Conservation (phyloP, 2,797 vertebrate genomes). For the Garrulus glandarius region DNA sequence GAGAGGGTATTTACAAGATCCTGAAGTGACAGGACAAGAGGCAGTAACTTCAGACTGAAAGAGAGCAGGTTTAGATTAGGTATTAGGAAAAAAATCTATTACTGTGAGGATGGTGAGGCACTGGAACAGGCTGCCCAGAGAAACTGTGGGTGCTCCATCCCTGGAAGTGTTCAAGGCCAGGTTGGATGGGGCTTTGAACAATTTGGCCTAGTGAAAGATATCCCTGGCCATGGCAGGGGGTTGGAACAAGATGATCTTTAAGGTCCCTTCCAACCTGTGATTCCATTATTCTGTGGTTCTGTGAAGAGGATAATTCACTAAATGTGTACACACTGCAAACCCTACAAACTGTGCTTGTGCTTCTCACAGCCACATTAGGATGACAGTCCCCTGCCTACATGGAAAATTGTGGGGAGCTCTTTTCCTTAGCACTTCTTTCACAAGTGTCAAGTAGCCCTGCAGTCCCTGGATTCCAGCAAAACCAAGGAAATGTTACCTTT, state of each 20-base stretch:
- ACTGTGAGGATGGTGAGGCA: background rate
- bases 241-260: background rate
- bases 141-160: background rate
- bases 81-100: background rate
- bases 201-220: background rate
- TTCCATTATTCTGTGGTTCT: background rate
- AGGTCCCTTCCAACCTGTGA: background rate
- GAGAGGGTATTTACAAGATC: background rate
- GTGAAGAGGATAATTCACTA: background rate
- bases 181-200: rapidly evolving
- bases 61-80: background rate
- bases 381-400: background rate
- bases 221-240: background rate
- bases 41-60: background rate
- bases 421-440: background rate
- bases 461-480: background rate
- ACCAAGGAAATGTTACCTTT: background rate
- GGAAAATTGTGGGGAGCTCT: rapidly evolving
- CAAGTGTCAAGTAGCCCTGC: background rate
- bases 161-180: background rate
- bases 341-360: rapidly evolving
- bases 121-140: background rate
- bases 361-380: background rate
- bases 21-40: background rate
- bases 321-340: background rate